phyloP scores from a whole-genome alignment of 2,888 invertebrate species.

The Xestia ashworthii region DNA sequence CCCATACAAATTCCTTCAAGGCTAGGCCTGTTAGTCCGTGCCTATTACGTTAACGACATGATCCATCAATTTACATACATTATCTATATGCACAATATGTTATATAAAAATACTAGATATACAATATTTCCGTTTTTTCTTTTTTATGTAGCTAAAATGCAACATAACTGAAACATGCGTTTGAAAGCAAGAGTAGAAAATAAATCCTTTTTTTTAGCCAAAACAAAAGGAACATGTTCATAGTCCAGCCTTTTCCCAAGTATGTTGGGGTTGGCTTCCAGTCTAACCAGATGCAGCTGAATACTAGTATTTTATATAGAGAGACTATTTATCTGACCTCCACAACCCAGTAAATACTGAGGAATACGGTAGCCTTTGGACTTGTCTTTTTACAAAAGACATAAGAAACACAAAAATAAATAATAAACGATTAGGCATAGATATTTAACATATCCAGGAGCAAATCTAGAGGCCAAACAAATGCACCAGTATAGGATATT shows the following conservation, averaged over 20 bases:
- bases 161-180: background rate
- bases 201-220: background rate
- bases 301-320: no score
- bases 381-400: background rate
- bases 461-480: no score
- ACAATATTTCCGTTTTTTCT: conserved; percentile 4
- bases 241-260: no score
- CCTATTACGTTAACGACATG: conserved; percentile 49
- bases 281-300: no score
- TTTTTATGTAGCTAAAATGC: background rate
- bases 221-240: background rate
- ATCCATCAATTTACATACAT: conserved; percentile 66
- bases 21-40: conserved; percentile 24
- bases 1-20: conserved; percentile 57
- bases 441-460: background rate
- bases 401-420: background rate
- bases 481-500: no score
- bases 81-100: conserved; percentile 36
- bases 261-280: no score
- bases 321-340: no score
- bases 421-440: background rate
- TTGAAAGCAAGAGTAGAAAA: background rate
- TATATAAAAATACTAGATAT: background rate
- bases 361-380: no score
- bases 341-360: no score